Evolutionary conservation across 1,140 invertebrate species (phyloP).

Genomic region (Oncopeltus fasciatus): DNA sequence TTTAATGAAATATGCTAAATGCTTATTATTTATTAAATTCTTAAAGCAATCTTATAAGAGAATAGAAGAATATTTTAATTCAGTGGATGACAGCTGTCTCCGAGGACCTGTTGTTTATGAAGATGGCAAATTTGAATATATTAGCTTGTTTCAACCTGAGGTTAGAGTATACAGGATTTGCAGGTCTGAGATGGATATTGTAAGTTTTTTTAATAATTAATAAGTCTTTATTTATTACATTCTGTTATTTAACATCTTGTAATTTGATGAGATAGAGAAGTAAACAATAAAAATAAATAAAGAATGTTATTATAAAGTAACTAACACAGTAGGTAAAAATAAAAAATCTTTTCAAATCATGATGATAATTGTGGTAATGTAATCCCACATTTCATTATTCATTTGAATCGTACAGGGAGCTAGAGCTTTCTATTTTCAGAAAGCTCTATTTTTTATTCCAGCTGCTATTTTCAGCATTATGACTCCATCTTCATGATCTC

Average conservation of each 20-base stretch:
- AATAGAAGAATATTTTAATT: constrained; percentile 16
- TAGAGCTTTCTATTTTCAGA: background rate
- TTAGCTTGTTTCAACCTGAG: constrained; percentile 14
- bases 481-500: background rate
- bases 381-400: no score
- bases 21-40: no score
- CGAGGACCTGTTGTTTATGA: background rate
- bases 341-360: no score
- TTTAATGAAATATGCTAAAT: no score
- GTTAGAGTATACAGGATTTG: constrained; percentile 15
- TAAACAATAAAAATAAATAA: no score
- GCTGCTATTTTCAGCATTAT: background rate
- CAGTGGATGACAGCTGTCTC: constrained; percentile 10
- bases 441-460: background rate
- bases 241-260: no score
- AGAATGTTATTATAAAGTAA: no score
- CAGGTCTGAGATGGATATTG: background rate
- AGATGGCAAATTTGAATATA: constrained; percentile 14
- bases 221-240: no score
- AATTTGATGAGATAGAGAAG: no score
- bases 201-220: background rate
- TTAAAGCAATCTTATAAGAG: constrained; percentile 17
- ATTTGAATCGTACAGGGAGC: no score
- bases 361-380: no score
- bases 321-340: no score